phyloP scores from a whole-genome alignment of 2,113 vertebrate species.

The Chlorocebus sabaeus region DNA sequence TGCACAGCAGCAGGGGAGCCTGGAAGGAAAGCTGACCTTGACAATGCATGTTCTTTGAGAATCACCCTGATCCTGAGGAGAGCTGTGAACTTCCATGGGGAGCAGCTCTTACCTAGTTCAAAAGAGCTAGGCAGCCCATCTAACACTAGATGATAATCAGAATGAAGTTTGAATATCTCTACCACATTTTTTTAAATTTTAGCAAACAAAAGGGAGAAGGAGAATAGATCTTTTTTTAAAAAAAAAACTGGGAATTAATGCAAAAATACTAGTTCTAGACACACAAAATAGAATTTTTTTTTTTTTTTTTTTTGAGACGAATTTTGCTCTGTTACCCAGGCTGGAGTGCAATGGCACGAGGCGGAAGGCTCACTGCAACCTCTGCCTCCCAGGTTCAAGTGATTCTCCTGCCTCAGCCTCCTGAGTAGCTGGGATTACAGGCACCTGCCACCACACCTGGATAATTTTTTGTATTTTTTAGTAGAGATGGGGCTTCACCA shows the following conservation, averaged over 20 bases:
- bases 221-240: neutral
- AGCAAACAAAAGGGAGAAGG: neutral
- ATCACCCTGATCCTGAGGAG: neutral
- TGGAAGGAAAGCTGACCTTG: neutral
- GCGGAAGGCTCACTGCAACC: too few relatives aligned
- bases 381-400: too few relatives aligned
- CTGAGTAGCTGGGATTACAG: too few relatives aligned
- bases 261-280: conserved; percentile 1
- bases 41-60: neutral
- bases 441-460: too few relatives aligned
- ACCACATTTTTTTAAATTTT: neutral
- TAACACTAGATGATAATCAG: neutral
- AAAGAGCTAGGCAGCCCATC: neutral
- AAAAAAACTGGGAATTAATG: neutral
- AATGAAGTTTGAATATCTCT: neutral
- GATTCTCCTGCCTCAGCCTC: too few relatives aligned
- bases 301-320: too few relatives aligned
- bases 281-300: neutral
- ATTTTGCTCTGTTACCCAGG: too few relatives aligned
- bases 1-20: fast-evolving
- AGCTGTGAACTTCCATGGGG: neutral
- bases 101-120: neutral
- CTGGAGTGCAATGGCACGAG: too few relatives aligned
- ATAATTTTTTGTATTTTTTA: too few relatives aligned
- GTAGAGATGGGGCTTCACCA: too few relatives aligned